Evolutionary conservation across 2,888 invertebrate genomes (phyloP).

Genomic region (Hypena proboscidalis): DNA sequence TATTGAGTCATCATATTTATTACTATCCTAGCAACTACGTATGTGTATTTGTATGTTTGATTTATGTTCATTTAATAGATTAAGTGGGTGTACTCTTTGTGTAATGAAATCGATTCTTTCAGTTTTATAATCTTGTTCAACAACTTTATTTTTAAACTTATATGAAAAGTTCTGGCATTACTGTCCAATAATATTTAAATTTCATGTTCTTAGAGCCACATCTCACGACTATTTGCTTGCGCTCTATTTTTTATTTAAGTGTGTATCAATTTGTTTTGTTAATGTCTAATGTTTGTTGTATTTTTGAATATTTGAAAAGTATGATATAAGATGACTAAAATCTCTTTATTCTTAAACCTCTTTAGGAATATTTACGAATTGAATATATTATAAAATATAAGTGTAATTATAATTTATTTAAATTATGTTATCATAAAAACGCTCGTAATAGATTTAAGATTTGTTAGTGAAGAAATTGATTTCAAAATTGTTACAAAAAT

Average conservation of each 20-base stretch:
- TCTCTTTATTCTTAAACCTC: conserved; percentile 26
- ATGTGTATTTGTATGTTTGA: no score
- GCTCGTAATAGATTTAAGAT: conserved; percentile 24
- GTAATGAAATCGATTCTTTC: no score
- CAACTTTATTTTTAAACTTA: no score
- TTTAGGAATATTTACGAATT: conserved; percentile 25
- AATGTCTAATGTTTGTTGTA: conserved; percentile 39
- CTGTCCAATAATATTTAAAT: conserved; percentile 6
- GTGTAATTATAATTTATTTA: conserved; percentile 22
- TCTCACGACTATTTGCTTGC: conserved; percentile 8
- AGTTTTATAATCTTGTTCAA: no score
- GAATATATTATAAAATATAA: conserved; percentile 15
- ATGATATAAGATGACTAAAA: conserved; percentile 42
- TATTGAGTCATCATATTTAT: neutral
- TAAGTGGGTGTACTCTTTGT: no score
- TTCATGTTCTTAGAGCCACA: conserved; percentile 9
- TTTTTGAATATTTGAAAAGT: conserved; percentile 43
- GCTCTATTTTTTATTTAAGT: conserved; percentile 23
- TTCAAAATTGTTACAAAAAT: conserved; percentile 29
- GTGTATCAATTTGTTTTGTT: conserved; percentile 34
- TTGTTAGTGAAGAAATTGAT: conserved; percentile 12
- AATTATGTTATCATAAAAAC: conserved; percentile 1
- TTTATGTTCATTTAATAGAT: no score
- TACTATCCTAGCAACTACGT: neutral
- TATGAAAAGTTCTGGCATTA: no score